Percentiles rank a stretch among this genome's conserved stretches.
Conservation (phyloP, 2,113 vertebrate genomes). For the Scopus umbretta region DNA sequence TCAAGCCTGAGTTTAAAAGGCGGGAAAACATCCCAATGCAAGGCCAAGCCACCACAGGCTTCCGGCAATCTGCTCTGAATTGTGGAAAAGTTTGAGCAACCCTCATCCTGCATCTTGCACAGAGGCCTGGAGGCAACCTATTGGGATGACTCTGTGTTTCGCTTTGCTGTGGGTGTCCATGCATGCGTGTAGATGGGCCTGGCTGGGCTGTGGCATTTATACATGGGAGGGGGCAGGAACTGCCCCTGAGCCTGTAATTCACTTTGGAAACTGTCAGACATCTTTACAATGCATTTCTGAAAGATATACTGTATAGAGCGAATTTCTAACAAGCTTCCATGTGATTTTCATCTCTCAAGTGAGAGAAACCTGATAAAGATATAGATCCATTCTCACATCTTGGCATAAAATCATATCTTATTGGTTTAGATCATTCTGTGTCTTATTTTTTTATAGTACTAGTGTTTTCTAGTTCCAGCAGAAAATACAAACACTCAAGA, state of each 20-base stretch:
- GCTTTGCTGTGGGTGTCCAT: background rate
- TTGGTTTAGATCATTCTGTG: constrained; percentile 62
- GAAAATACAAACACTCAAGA: constrained; percentile 63
- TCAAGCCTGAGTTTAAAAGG: background rate
- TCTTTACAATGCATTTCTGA: constrained; percentile 63
- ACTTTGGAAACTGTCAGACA: constrained; percentile 50
- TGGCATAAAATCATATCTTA: constrained; percentile 70
- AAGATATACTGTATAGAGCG: constrained; percentile 28
- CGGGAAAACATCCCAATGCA: background rate
- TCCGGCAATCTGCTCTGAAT: background rate
- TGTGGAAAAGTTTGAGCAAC: background rate
- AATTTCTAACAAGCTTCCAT: constrained; percentile 67
- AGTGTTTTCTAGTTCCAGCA: constrained; percentile 64
- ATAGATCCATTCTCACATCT: constrained; percentile 64
- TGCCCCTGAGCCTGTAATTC: constrained; percentile 23
- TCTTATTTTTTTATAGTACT: constrained; percentile 43
- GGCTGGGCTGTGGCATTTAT: background rate
- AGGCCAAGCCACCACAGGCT: background rate
- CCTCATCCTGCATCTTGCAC: background rate
- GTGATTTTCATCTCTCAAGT: constrained; percentile 66
- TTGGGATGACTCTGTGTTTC: background rate
- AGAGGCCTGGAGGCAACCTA: background rate
- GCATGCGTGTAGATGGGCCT: background rate
- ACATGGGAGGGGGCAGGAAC: background rate
- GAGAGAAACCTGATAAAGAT: constrained; percentile 69